Evolutionary conservation across 2,888 invertebrate species (phyloP).

Genomic region (Ornithoptera priamus): DNA sequence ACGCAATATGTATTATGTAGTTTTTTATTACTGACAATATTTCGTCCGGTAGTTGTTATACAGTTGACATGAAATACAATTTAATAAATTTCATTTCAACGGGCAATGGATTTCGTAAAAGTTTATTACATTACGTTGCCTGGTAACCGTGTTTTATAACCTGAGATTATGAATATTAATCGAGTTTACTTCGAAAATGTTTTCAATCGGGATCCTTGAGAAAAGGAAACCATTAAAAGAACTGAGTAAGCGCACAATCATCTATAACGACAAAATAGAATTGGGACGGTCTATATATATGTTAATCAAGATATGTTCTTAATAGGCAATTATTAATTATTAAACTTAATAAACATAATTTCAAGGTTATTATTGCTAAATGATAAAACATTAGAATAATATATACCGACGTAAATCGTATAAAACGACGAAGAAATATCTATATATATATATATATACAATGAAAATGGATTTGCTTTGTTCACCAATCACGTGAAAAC

Average conservation of each 20-base stretch:
- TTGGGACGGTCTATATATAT: too few species aligned
- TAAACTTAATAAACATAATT: too few species aligned
- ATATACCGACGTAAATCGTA: too few species aligned
- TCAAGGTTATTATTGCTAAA: too few species aligned
- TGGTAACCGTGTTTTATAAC: neutral
- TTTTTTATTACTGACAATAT: neutral
- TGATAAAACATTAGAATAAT: too few species aligned
- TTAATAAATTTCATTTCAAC: neutral
- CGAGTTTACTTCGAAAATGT: neutral
- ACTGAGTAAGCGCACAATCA: neutral
- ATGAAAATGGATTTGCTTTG: too few species aligned
- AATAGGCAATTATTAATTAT: too few species aligned
- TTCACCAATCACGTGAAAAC: too few species aligned
- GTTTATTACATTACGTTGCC: neutral
- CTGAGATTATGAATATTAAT: neutral
- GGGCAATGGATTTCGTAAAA: neutral
- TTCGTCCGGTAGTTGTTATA: neutral
- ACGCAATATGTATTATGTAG: too few species aligned
- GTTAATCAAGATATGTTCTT: too few species aligned
- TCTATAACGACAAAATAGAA: neutral
- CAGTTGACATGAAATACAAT: neutral
- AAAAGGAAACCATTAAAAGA: neutral
- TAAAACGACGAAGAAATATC: too few species aligned
- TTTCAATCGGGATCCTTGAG: neutral
- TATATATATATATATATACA: too few species aligned